Conservation (phyloP, 2,113 vertebrate genomes). For the Syngnathus typhle region DNA sequence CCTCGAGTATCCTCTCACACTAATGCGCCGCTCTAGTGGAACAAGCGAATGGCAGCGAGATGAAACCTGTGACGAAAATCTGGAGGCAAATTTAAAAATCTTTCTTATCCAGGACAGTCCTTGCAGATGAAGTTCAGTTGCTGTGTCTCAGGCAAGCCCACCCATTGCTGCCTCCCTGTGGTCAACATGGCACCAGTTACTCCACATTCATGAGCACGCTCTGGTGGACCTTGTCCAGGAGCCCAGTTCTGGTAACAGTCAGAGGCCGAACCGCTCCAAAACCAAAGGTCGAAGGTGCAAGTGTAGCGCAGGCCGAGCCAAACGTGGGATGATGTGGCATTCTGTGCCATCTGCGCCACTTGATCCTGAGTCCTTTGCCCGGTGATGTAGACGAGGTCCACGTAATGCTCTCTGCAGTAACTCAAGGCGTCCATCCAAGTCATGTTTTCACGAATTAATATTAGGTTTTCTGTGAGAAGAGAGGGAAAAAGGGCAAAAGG, state of each 20-base stretch:
- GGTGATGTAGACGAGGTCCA: slow-evolving; percentile 51
- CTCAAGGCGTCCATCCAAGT: slow-evolving; percentile 60
- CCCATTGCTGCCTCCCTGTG: slow-evolving; percentile 66
- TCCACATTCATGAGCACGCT: slow-evolving; percentile 32
- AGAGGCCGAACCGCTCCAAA: slow-evolving; percentile 47
- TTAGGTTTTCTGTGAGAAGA: slow-evolving; percentile 34
- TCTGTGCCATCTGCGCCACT: slow-evolving; percentile 26
- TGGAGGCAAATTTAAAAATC: background rate
- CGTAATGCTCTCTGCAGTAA: slow-evolving; percentile 59
- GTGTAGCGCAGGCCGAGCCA: slow-evolving; percentile 62
- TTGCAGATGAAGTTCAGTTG: slow-evolving; percentile 61
- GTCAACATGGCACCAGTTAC: slow-evolving; percentile 51
- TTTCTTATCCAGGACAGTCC: slow-evolving; percentile 23
- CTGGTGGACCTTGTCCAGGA: slow-evolving; percentile 38
- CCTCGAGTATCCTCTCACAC: slow-evolving; percentile 13
- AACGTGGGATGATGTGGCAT: slow-evolving; percentile 43
- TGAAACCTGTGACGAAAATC: background rate
- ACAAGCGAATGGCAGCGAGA: background rate
- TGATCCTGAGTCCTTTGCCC: slow-evolving; percentile 34
- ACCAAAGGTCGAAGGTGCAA: slow-evolving; percentile 60
- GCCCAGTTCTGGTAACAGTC: slow-evolving; percentile 64
- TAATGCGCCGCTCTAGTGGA: background rate
- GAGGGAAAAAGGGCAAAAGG: background rate
- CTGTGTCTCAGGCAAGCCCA: slow-evolving; percentile 45
- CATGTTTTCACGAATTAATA: slow-evolving; percentile 54